Base-by-base conservation (phyloP, 2,113 vertebrate species). In the Bucco capensis region DNA sequence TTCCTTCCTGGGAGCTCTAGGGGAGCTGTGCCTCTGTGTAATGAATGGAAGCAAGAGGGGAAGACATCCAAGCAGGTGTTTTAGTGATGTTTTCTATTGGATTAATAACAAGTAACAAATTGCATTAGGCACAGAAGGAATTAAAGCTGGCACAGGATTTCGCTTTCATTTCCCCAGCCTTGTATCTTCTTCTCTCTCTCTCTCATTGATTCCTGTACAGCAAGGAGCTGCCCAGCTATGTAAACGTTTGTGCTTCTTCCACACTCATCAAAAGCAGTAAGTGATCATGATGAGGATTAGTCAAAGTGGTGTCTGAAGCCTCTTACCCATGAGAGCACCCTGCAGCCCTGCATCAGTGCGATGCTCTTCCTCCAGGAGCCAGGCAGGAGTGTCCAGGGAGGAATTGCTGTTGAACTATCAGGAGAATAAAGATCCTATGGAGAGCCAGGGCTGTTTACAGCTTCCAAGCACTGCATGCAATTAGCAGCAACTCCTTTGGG, bases 101-200 rank as follows among this genome's bases (percentile, higher is more conserved):
- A 92, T 97, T 92, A 93, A 96, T 96, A 95, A 94, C 4, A 23
- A 72, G 80, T 47, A 86, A 80, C 83, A 95, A 95, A 93, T 96
- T 92, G 61, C 75, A 89, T 92, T 89, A 94, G 79, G 82, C 86
- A 79, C 65, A 54, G 88, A 65, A 94, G 80, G 95, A 96, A 96
- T 93, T 95, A 62, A 76, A 73, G 90, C 83, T 84, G 81, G 81
- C 74, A 14, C 49, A 14, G 83, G 76, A 60, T 60, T 74, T 64
- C 7, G 0, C 58, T 83, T 80, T 62, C 51, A 9, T 82, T 86
- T 82, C 58, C 67, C 40, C 56, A 56, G 64, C 69, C 51, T 17
- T 2, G 1, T 61, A 5, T 65, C 71, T 21, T 8, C 40, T 24
- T 42, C 62, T 54, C 27, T 50, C 33, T 50, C 33, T 58, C 31